Percentiles rank a stretch among this genome's conserved stretches.
Evolutionary conservation across 2,888 invertebrate species (phyloP).

Genomic region (Phlogophora meticulosa): DNA sequence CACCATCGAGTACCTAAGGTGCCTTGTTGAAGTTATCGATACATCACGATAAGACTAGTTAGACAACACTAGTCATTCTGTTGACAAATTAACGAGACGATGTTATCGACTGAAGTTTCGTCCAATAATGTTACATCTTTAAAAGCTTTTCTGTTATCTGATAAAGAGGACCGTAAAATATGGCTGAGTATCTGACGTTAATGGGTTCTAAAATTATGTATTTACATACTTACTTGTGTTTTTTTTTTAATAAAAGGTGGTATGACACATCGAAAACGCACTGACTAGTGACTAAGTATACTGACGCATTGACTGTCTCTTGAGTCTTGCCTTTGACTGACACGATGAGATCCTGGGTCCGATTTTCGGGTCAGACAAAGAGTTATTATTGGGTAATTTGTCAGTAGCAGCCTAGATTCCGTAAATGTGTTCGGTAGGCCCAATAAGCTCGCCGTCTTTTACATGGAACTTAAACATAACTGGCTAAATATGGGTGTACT

Average conservation of each 20-base stretch:
- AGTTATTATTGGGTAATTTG: too few relatives aligned
- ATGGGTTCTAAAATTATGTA: slow-evolving; percentile 45
- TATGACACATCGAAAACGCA: slow-evolving; percentile 24
- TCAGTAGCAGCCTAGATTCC: too few relatives aligned
- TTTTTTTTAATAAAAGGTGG: not conserved
- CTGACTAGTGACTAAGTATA: too few relatives aligned
- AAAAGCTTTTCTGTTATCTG: slow-evolving; percentile 51
- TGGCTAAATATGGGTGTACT: too few relatives aligned
- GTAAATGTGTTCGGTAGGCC: too few relatives aligned
- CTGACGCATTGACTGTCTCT: too few relatives aligned
- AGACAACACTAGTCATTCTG: slow-evolving; percentile 5
- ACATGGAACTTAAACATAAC: too few relatives aligned
- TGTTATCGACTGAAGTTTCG: slow-evolving; percentile 29
- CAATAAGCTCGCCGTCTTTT: too few relatives aligned
- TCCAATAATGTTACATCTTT: slow-evolving; percentile 50
- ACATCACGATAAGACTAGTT: not conserved
- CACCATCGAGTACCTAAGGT: not conserved
- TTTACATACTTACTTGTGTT: slow-evolving; percentile 13
- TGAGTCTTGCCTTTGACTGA: too few relatives aligned
- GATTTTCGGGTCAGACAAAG: too few relatives aligned
- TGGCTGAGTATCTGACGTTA: slow-evolving; percentile 37
- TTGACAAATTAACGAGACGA: slow-evolving; percentile 30
- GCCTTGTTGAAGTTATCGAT: not conserved
- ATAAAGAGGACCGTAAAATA: slow-evolving; percentile 37
- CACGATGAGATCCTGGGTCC: too few relatives aligned